Evolutionary conservation across 1,140 invertebrate species (phyloP), one percentile per base, ranked within the genome.

Genomic region (Glossosoma conforme): DNA sequence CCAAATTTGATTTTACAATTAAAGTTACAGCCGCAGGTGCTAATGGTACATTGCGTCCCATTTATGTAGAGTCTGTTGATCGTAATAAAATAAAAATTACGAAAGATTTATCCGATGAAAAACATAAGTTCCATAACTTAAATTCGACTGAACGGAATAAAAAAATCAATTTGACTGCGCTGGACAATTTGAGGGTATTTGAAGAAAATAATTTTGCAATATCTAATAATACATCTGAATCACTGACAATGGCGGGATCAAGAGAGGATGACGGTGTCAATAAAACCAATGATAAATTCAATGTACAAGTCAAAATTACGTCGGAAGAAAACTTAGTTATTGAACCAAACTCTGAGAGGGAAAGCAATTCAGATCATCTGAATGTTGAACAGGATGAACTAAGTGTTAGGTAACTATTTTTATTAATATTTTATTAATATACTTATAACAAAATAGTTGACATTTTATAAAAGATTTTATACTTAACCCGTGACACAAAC

Each of bases 351-450:
- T 42, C 52, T 15, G 68, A 70, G 37, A 60, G 64, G 33, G 53
- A 38, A 10, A 60, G 65, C 41, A 61, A 65, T 35, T 68, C 78
- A 37, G 76, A 79, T 3, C 66, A 77, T 0, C 67, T 76, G 1
- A 79, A 79, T 17, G 74, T 76, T 46, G 78, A 81, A 61, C 60
- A 70, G 0, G 78, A 81, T 61, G 75, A 79, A 52, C 49, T 78
- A 11, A 81, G 78, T 60, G 54, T 78, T n/a, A 75, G 75, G 63
- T 80, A 52, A 28, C 18, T 28, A 8, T 28, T n/a, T 28, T n/a
- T 28, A 28, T n/a, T n/a, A n/a, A n/a, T n/a, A n/a, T n/a, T n/a
- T n/a, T n/a, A n/a, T n/a, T n/a, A n/a, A n/a, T n/a, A n/a, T n/a
- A n/a, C n/a, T n/a, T n/a, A n/a, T n/a, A n/a, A n/a, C n/a, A n/a